A percentile compares a stretch with the other conserved stretches of the same genome.
Conservation (phyloP, 2,797 vertebrate genomes). For the Rhincodon typus region DNA sequence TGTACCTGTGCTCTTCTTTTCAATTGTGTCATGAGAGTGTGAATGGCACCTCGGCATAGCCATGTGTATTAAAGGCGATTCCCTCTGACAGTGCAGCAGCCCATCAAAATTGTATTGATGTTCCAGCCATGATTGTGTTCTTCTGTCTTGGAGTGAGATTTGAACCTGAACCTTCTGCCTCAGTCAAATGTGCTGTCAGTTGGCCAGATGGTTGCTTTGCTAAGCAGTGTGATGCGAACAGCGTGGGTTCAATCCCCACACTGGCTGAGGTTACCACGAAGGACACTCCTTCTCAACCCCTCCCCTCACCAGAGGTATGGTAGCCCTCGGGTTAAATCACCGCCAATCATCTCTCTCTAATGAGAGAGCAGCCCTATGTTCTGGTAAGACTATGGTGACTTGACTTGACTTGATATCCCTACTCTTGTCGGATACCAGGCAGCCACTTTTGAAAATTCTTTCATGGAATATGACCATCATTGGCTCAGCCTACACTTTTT, state of each 20-base stretch:
- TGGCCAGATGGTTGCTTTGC: too few species aligned
- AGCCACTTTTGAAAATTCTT: background rate
- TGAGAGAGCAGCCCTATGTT: too few species aligned
- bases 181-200: background rate
- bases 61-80: background rate
- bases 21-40: background rate
- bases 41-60: background rate
- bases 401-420: too few species aligned
- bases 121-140: background rate
- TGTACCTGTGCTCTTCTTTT: background rate
- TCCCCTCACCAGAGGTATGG: too few species aligned
- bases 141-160: background rate
- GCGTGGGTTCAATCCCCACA: too few species aligned
- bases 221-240: too few species aligned
- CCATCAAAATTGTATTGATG: background rate
- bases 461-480: background rate
- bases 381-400: too few species aligned
- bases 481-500: background rate
- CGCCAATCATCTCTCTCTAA: too few species aligned
- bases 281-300: too few species aligned
- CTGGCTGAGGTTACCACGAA: too few species aligned
- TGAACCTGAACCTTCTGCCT: background rate
- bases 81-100: background rate
- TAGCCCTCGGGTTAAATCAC: too few species aligned
- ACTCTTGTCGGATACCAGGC: background rate